Percentiles rank a stretch among this genome's conserved stretches.
Evolutionary conservation across 2,113 vertebrate species (phyloP).

Genomic region (Scytalopus superciliaris): DNA sequence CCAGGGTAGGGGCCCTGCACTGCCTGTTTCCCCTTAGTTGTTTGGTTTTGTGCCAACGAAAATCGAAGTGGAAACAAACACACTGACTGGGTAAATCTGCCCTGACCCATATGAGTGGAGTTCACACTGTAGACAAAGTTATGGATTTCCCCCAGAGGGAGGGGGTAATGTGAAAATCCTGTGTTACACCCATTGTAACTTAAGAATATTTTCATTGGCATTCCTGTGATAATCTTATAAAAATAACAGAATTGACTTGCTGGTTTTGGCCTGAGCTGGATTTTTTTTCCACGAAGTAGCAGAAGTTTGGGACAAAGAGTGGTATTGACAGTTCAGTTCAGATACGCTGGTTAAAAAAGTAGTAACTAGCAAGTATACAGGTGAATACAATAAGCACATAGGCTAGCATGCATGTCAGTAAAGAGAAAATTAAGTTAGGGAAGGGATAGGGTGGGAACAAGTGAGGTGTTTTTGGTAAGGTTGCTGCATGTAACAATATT

Average conservation of each 20-base stretch:
- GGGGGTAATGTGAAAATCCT: slow-evolving; percentile 68
- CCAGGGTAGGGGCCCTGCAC: slow-evolving; percentile 55
- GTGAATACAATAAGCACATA: background rate
- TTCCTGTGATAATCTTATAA: slow-evolving; percentile 53
- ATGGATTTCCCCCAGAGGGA: slow-evolving; percentile 64
- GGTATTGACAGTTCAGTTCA: slow-evolving; percentile 14
- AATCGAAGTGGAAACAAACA: slow-evolving; percentile 72
- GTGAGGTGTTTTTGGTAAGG: background rate
- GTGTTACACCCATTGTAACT: slow-evolving; percentile 72
- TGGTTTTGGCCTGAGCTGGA: slow-evolving; percentile 44
- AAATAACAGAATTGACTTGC: slow-evolving; percentile 68
- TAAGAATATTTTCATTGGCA: slow-evolving; percentile 77
- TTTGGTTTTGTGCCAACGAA: slow-evolving; percentile 71
- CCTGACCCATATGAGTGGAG: slow-evolving; percentile 57
- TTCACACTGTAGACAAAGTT: slow-evolving; percentile 70
- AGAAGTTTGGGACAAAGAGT: slow-evolving; percentile 25
- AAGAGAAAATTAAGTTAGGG: background rate
- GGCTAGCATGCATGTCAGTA: background rate
- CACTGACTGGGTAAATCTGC: slow-evolving; percentile 57
- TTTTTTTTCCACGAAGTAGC: slow-evolving; percentile 53
- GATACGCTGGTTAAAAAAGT: background rate
- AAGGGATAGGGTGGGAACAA: background rate
- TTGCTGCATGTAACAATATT: background rate
- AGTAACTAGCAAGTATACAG: background rate
- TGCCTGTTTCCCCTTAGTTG: slow-evolving; percentile 69